Base-by-base conservation (phyloP, 2,113 vertebrate species). In the Thryonomys swinderianus region DNA sequence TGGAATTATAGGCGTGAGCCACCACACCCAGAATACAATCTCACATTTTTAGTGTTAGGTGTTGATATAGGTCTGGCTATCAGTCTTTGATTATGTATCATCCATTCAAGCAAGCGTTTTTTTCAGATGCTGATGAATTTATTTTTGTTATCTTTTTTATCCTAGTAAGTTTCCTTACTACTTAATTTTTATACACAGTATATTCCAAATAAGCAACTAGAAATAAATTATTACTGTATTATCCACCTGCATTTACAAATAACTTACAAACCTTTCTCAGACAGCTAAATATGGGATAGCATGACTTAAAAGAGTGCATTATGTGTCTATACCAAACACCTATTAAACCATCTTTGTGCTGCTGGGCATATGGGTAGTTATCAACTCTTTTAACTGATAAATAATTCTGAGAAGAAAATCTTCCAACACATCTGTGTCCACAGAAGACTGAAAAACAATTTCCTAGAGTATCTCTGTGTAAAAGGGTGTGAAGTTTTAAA, bases 341-440 rank as follows among this genome's bases (percentile, higher is more conserved):
- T 11, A 88, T 0, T n/a, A n/a, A 91, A 81, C 25, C 14, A 73
- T 37, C 23, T 81, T 74, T 76, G 21, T 79, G 61, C 1, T 45
- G 7, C 45, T 66, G n/a, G 16, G 23, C 27, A 82, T 85, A 76
- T 27, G 78, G 61, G 61, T 79, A 91, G 27, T 48, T 74, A 61
- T 2, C 13, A 8, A 20, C 6, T 9, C n/a, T 73, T 82, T 79
- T 34, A 32, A 53, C 5, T 69, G n/a, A 74, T 34, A 95, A 91
- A 23, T 85, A 92, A 93, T 23, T 83, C 57, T 94, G 42, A 20
- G 17, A 40, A 81, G 20, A 85, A 85, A 96, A 85, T 32, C 51
- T 85, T 90, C 45, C 40, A 74, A 40, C 40, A 30, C 40, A 74
- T 45, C 23, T 73, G 11, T 40, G 37, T 69, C 7, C 51, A 92